Conservation (phyloP, 2,113 vertebrate genomes). For the Acanthisitta chloris region DNA sequence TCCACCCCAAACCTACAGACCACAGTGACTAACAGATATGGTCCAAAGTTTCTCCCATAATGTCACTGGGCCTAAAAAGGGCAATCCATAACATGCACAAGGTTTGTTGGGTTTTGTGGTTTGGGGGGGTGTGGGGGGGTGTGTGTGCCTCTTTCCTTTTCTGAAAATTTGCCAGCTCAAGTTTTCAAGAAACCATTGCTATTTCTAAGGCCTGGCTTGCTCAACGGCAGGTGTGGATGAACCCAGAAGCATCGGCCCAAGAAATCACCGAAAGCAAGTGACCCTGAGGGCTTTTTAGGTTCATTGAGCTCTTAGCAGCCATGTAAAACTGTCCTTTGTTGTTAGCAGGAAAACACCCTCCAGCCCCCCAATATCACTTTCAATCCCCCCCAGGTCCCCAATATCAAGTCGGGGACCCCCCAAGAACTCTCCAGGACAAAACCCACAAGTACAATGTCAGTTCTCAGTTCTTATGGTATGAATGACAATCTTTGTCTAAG, state of each 20-base stretch:
- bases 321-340: background rate
- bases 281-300: background rate
- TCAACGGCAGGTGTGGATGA: background rate
- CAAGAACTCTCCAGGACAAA: too few relatives aligned
- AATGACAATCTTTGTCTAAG: background rate
- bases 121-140: too few relatives aligned
- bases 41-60: background rate
- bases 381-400: too few relatives aligned
- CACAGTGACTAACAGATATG: background rate
- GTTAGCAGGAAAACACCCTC: background rate
- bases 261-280: background rate
- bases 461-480: background rate
- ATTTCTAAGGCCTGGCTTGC: background rate
- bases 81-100: background rate
- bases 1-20: background rate
- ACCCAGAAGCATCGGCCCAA: background rate
- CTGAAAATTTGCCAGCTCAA: background rate
- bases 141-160: background rate
- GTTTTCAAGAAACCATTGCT: background rate
- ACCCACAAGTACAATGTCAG: background rate
- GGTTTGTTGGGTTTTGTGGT: rapidly evolving
- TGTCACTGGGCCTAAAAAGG: background rate
- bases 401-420: too few relatives aligned
- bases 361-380: too few relatives aligned
- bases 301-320: background rate